Conservation (phyloP, 2,888 invertebrate species). For the Hydrotaea cyrtoneurina region DNA sequence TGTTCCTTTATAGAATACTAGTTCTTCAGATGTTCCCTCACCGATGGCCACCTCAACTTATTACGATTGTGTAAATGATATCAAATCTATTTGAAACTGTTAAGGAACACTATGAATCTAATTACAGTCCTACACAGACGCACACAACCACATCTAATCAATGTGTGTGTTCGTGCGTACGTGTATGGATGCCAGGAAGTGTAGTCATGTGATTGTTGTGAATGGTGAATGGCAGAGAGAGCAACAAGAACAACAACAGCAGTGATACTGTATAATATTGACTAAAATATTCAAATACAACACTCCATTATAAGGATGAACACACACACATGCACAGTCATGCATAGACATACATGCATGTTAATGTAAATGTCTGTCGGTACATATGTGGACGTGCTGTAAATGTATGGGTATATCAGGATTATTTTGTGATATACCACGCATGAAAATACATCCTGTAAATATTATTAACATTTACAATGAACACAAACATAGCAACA, state of each 20-base stretch:
- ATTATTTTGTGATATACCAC: constrained; percentile 50
- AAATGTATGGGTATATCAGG: background rate
- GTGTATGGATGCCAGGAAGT: background rate
- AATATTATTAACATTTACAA: constrained; percentile 56
- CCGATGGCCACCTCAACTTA: constrained; percentile 20
- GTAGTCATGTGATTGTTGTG: background rate
- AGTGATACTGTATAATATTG: constrained; percentile 20
- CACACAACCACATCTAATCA: constrained; percentile 17
- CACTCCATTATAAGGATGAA: constrained; percentile 13
- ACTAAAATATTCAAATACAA: constrained; percentile 29
- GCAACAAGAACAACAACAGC: too few species aligned
- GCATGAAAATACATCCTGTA: constrained; percentile 43
- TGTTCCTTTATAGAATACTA: too few species aligned
- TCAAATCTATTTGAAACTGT: constrained; percentile 43
- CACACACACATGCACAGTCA: background rate
- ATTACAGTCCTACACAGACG: constrained; percentile 50
- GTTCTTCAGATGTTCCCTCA: background rate
- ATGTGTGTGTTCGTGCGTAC: background rate
- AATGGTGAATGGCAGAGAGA: too few species aligned
- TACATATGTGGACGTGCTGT: background rate
- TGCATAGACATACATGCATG: background rate
- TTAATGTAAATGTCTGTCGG: background rate
- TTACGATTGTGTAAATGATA: background rate
- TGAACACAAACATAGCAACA: constrained; percentile 1
- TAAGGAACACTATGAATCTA: constrained; percentile 61